Percentiles rank a stretch among this genome's conserved stretches.
Conservation (phyloP, 2,113 vertebrate genomes). For the Clarias magur region DNA sequence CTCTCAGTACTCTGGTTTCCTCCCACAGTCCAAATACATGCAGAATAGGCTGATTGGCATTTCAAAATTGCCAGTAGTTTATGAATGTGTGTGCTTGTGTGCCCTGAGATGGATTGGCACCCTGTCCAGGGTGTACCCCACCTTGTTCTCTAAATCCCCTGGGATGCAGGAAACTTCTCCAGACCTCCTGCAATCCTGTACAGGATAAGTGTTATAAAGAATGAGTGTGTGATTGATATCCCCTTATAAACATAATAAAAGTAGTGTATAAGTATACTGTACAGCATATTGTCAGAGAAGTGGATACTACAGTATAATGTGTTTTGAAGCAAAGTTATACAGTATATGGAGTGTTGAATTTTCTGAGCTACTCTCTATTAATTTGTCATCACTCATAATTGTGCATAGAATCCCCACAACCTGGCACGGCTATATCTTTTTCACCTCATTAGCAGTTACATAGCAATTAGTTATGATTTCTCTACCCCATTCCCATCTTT, state of each 20-base stretch:
- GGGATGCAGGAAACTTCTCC: too few species aligned
- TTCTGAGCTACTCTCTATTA: background rate
- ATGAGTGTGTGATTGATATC: background rate
- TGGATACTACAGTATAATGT: background rate
- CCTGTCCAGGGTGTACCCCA: too few species aligned
- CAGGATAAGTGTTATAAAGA: too few species aligned
- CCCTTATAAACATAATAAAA: background rate
- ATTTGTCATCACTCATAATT: background rate
- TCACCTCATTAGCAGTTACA: slow-evolving; percentile 49
- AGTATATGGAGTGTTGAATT: background rate
- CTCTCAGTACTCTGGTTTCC: too few species aligned
- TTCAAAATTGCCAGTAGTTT: too few species aligned
- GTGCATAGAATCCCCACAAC: background rate
- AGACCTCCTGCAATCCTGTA: too few species aligned
- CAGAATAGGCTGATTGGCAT: too few species aligned
- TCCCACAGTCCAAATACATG: too few species aligned
- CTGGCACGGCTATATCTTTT: slow-evolving; percentile 21
- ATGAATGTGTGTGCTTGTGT: too few species aligned
- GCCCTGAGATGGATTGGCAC: too few species aligned
- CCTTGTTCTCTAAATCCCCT: too few species aligned
- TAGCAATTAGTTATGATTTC: slow-evolving; percentile 46
- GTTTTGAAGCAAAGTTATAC: background rate
- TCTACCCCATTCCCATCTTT: background rate
- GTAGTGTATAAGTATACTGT: background rate
- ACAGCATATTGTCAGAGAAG: background rate